Evolutionary conservation across 2,113 vertebrate species (phyloP).

Genomic region (Callorhinus ursinus): DNA sequence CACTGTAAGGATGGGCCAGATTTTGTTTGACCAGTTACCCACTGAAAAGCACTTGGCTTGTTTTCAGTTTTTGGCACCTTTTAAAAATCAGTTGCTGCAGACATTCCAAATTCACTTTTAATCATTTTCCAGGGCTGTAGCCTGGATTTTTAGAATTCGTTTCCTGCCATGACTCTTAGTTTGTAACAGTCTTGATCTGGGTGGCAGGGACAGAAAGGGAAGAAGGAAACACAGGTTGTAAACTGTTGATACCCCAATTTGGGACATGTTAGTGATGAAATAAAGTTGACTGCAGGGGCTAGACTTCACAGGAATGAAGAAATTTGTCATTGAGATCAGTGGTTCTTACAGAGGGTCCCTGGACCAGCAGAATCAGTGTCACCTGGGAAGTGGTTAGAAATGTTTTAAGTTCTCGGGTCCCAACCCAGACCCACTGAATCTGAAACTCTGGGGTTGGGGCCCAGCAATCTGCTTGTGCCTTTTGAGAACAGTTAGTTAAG

Average conservation of each 20-base stretch:
- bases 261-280: background rate
- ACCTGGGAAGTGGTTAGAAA: too few relatives aligned
- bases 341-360: background rate
- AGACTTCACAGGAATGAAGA: background rate
- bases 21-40: background rate
- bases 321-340: background rate
- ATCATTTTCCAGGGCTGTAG: background rate
- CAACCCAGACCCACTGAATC: background rate
- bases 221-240: background rate
- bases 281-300: background rate
- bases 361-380: accelerated
- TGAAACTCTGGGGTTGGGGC: background rate
- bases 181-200: background rate
- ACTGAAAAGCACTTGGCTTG: background rate
- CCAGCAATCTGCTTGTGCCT: background rate
- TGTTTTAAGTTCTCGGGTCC: background rate
- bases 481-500: background rate
- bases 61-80: background rate
- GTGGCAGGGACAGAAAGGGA: background rate
- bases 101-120: background rate
- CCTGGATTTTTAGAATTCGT: background rate
- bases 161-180: background rate
- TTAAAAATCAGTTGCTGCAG: background rate
- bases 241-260: background rate
- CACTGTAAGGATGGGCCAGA: too few relatives aligned